These are phyloP conservation scores for Luidia sarsii DNA, from an alignment of 53 echinoderm and acorn worm genomes.

Conservation along the genomic window DNA sequence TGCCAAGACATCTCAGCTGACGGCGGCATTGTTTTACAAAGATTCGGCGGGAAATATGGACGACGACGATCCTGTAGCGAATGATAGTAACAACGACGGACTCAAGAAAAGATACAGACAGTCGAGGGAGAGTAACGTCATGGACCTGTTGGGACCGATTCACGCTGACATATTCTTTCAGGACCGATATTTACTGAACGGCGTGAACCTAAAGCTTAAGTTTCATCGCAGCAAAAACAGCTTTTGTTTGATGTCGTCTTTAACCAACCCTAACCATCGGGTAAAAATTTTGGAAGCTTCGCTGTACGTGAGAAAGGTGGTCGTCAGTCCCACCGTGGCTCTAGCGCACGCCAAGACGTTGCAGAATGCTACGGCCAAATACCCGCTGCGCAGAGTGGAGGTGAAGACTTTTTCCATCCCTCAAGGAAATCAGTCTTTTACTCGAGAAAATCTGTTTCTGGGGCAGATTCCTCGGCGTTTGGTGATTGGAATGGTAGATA, in stretches of 20 bases:
- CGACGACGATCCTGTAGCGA: conserved; percentile 39
- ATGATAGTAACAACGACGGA: conserved; percentile 40
- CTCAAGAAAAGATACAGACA: conserved; percentile 34
- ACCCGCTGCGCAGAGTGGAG: conserved; percentile 54
- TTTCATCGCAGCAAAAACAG: conserved; percentile 54
- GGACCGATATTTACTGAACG: conserved; percentile 56
- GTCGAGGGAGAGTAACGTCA: conserved; percentile 12
- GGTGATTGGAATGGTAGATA: conserved; percentile 32
- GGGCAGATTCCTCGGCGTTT: conserved; percentile 70
- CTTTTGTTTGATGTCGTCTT: conserved; percentile 42
- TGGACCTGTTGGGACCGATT: conserved; percentile 68
- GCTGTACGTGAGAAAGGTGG: conserved; percentile 60
- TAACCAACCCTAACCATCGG: not conserved
- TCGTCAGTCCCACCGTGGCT: conserved; percentile 53
- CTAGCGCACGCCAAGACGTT: conserved; percentile 59
- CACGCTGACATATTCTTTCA: conserved; percentile 70
- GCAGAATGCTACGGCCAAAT: conserved; percentile 56
- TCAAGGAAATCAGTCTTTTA: conserved; percentile 51
- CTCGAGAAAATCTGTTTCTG: conserved; percentile 53
- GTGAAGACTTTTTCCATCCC: conserved; percentile 63
- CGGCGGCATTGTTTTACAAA: conserved; percentile 69
- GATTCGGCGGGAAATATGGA: conserved; percentile 72
- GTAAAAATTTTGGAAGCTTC: conserved; percentile 49
- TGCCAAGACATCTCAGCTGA: conserved; percentile 75
- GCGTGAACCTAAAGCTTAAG: conserved; percentile 68